Evolutionary conservation across 2,888 invertebrate species (phyloP).

Genomic region (Polylopha cassiicola): DNA sequence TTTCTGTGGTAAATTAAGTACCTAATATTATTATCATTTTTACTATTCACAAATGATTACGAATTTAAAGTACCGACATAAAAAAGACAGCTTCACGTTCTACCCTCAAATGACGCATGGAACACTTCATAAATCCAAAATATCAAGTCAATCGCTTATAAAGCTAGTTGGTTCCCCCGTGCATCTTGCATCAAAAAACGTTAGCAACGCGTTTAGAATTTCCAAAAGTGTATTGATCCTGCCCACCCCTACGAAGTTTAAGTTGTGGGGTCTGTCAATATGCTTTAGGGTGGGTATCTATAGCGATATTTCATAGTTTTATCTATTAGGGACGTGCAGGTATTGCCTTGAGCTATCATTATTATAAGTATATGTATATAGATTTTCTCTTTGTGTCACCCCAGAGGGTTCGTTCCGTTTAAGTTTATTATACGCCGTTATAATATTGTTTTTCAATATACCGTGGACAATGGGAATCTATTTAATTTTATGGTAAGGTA

Average conservation of each 20-base stretch:
- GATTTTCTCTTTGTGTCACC: too few species aligned
- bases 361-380: slow-evolving; percentile 4
- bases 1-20: too few species aligned
- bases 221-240: slow-evolving; percentile 68
- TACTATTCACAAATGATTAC: too few species aligned
- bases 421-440: too few species aligned
- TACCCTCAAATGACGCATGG: slow-evolving; percentile 1
- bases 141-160: slow-evolving; percentile 9
- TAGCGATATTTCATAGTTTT: slow-evolving; percentile 12
- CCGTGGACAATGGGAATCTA: too few species aligned
- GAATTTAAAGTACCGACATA: too few species aligned
- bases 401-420: slow-evolving; percentile 1
- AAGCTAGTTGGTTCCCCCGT: slow-evolving; percentile 16
- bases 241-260: slow-evolving; percentile 26
- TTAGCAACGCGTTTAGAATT: slow-evolving; percentile 60
- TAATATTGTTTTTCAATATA: too few species aligned
- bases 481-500: too few species aligned
- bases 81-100: neutral
- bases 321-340: slow-evolving; percentile 3
- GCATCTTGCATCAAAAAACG: slow-evolving; percentile 43
- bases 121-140: slow-evolving; percentile 7
- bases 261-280: slow-evolving; percentile 44
- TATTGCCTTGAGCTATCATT: slow-evolving; percentile 5
- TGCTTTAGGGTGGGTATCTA: slow-evolving; percentile 30
- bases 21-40: too few species aligned